Evolutionary conservation across 2,888 invertebrate species (phyloP).

Genomic region (Cosmia pyralina): DNA sequence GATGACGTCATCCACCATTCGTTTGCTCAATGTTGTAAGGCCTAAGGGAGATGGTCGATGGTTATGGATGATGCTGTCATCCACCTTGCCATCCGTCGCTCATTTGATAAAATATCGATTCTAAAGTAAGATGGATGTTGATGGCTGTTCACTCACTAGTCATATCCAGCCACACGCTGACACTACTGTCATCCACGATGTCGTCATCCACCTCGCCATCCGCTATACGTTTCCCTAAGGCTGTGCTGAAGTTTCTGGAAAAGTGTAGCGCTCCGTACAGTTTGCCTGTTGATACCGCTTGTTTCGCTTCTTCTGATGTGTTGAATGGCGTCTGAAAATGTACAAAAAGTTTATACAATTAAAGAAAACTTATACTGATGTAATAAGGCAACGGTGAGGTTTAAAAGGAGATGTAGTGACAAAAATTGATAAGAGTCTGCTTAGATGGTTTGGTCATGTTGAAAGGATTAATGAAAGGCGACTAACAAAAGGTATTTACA

Average conservation of each 20-base stretch:
- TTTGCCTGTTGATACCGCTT: slow-evolving; percentile 73
- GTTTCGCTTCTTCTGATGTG: slow-evolving; percentile 76
- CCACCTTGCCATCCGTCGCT: not conserved
- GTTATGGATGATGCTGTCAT: not conserved
- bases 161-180: slow-evolving; percentile 93
- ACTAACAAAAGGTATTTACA: too few relatives aligned
- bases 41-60: not conserved
- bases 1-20: not conserved
- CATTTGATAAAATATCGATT: not conserved
- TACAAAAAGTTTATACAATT: too few relatives aligned
- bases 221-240: slow-evolving; percentile 90
- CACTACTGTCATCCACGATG: slow-evolving; percentile 90
- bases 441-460: too few relatives aligned
- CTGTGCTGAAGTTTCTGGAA: slow-evolving; percentile 93
- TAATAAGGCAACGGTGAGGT: too few relatives aligned
- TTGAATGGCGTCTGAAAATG: slow-evolving; percentile 76
- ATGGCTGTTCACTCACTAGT: slow-evolving; percentile 90
- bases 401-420: too few relatives aligned
- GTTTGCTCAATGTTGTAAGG: not conserved
- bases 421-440: too few relatives aligned
- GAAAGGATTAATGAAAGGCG: too few relatives aligned
- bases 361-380: too few relatives aligned
- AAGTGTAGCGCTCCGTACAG: slow-evolving; percentile 91
- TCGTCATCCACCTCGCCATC: slow-evolving; percentile 90
- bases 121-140: not conserved